Conservation (phyloP, 2,113 vertebrate genomes). For the Smithornis capensis region DNA sequence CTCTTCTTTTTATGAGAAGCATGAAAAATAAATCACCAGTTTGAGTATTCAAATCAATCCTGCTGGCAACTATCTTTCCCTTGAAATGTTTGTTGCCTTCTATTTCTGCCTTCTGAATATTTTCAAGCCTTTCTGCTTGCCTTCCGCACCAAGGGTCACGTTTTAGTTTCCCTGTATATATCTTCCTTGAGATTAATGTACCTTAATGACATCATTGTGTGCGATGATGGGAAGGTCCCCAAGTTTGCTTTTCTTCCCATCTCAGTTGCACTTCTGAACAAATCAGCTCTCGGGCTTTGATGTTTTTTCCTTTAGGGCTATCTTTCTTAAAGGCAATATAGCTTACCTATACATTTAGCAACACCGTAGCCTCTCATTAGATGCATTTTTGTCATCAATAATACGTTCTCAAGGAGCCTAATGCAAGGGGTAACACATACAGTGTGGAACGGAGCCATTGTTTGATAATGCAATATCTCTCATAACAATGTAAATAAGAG, state of each 20-base stretch:
- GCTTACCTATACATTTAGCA: conserved; percentile 16
- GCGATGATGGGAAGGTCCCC: neutral
- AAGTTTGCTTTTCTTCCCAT: conserved; percentile 55
- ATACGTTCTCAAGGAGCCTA: conserved; percentile 53
- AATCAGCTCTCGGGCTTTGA: conserved; percentile 32
- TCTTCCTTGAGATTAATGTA: conserved; percentile 43
- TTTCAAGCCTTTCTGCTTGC: conserved; percentile 49
- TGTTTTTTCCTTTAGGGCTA: conserved; percentile 34
- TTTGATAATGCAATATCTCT: conserved; percentile 35
- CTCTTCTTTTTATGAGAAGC: conserved; percentile 61
- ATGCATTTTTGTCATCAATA: conserved; percentile 56
- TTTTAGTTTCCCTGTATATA: neutral
- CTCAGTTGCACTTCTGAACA: conserved; percentile 29
- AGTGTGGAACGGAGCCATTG: conserved; percentile 16
- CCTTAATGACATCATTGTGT: conserved; percentile 39
- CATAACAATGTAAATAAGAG: conserved; percentile 53
- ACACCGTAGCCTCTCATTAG: neutral
- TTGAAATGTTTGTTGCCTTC: conserved; percentile 67
- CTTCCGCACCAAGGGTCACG: neutral
- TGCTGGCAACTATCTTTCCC: conserved; percentile 70
- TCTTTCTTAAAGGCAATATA: conserved; percentile 8
- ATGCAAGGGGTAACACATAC: neutral
- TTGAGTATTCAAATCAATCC: conserved; percentile 70
- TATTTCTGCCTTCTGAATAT: conserved; percentile 65
- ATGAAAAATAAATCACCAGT: conserved; percentile 68